Percentiles rank a stretch among this genome's conserved stretches.
These are phyloP conservation scores for Chydorus sphaericus DNA, from an alignment of 2,888 invertebrate genomes.

Conservation along the genomic window DNA sequence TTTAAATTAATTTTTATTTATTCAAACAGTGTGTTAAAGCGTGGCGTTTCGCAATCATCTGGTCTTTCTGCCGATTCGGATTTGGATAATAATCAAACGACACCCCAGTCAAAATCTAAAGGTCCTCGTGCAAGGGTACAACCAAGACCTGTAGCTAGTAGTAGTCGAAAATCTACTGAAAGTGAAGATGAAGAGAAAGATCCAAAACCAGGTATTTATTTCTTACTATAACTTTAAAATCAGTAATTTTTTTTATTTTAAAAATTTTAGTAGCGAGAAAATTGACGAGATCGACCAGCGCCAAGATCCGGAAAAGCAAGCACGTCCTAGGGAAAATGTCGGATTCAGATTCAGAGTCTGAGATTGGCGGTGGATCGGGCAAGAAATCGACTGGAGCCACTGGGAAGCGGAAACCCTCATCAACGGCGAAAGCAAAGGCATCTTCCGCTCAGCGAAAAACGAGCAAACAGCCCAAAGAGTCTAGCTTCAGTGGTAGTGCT, in stretches of 20 bases:
- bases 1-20: background rate
- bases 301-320: conserved; percentile 33
- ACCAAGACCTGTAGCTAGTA: conserved; percentile 8
- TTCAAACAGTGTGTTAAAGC: too few relatives aligned
- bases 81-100: background rate
- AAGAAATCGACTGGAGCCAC: conserved; percentile 1
- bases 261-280: conserved; percentile 37
- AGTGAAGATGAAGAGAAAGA: conserved; percentile 10
- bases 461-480: background rate
- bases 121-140: conserved; percentile 10
- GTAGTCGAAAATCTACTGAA: conserved; percentile 10
- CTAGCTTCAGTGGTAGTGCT: background rate
- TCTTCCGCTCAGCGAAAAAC: background rate
- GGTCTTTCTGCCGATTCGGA: background rate
- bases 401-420: conserved; percentile 7
- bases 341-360: conserved; percentile 24
- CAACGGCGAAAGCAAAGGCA: background rate
- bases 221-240: background rate
- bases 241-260: background rate
- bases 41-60: background rate
- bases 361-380: background rate
- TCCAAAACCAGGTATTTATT: conserved; percentile 1
- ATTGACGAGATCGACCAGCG: conserved; percentile 51
- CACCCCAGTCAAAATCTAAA: conserved; percentile 3
- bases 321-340: conserved; percentile 22